Evolutionary conservation across 2,113 vertebrate species (phyloP), one percentile per base, ranked within the genome.

Genomic region (Thymallus thymallus): DNA sequence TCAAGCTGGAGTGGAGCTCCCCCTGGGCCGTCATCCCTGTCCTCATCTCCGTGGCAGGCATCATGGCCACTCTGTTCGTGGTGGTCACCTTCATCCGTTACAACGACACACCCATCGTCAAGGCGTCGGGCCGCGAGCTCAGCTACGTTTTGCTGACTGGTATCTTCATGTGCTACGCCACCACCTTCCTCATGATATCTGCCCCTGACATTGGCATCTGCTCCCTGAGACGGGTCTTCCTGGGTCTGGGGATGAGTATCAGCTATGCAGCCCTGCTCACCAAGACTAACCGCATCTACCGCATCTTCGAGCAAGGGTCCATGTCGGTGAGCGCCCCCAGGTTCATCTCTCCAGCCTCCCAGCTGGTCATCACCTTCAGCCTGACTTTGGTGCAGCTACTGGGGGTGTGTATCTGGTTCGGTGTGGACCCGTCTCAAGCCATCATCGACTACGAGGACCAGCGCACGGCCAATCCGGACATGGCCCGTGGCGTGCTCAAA

Each of bases 201-300:
- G 79, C 88, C 46, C 92, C 92, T 0, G 90, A 92, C 58, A 85
- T 91, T 0, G 91, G 91, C 60, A 92, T 93, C 64, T 93, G 92
- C 71, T 92, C 92, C 14, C 85, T 93, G 3, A 84, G 92, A 2
- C 77, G 92, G 62, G 93, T 93, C 85, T 93, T 93, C 83, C 75
- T 93, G 77, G 92, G 92, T 41, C 84, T 93, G 14, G 92, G 92
- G n/a, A 93, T 93, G 92, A 93, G 92, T 78, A 92, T 93, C 70
- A 93, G 92, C 79, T 93, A 93, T 14, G 92, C 91, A 2, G 91
- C 92, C 56, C 76, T 93, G 80, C 91, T 93, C 26, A 93, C 92
- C 78, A 93, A 93, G 80, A 93, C 92, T 74, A 93, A 93, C 75
- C 90, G 91, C 20, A 93, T 93, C 66, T 93, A 92, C 72, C 90